Percentiles rank a stretch among this genome's conserved stretches.
These are phyloP conservation scores for Tetramorium alpestre DNA, from an alignment of 1,140 invertebrate genomes.

Conservation along the genomic window DNA sequence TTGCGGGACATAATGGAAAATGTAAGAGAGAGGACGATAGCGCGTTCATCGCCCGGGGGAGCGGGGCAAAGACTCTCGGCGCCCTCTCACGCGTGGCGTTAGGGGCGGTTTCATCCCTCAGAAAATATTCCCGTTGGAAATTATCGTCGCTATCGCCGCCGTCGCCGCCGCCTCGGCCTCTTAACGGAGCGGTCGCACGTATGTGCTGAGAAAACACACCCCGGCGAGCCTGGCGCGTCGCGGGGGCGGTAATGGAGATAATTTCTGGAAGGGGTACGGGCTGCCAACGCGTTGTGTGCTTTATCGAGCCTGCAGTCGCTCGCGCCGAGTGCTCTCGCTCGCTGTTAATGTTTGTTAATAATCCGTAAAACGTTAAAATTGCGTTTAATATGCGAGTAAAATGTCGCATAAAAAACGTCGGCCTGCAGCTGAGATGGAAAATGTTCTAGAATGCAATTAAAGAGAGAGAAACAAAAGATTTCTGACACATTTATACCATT, in stretches of 20 bases:
- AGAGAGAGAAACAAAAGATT: background rate
- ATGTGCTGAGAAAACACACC: conserved; percentile 53
- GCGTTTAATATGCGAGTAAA: background rate
- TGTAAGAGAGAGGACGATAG: conserved; percentile 45
- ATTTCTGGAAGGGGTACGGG: conserved; percentile 20
- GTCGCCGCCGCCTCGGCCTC: conserved; percentile 10
- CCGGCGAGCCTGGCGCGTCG: background rate
- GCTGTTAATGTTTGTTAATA: conserved; percentile 28
- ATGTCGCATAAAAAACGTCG: background rate
- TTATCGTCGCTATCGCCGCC: conserved; percentile 36
- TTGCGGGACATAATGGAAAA: conserved; percentile 73
- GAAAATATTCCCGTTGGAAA: conserved; percentile 50
- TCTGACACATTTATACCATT: background rate
- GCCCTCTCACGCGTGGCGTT: conserved; percentile 42
- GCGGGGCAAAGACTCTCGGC: background rate
- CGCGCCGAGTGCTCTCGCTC: conserved; percentile 13
- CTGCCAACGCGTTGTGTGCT: background rate
- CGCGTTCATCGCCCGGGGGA: background rate
- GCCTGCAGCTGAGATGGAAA: background rate
- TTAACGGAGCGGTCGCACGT: conserved; percentile 20
- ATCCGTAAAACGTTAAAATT: conserved; percentile 25
- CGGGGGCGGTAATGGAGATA: conserved; percentile 41
- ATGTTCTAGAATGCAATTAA: background rate
- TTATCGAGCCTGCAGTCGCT: conserved; percentile 23
- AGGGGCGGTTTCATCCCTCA: conserved; percentile 4